These are phyloP conservation scores for Chymomyza procnemis DNA, from an alignment of 2,888 invertebrate species.

Conservation along the genomic window DNA sequence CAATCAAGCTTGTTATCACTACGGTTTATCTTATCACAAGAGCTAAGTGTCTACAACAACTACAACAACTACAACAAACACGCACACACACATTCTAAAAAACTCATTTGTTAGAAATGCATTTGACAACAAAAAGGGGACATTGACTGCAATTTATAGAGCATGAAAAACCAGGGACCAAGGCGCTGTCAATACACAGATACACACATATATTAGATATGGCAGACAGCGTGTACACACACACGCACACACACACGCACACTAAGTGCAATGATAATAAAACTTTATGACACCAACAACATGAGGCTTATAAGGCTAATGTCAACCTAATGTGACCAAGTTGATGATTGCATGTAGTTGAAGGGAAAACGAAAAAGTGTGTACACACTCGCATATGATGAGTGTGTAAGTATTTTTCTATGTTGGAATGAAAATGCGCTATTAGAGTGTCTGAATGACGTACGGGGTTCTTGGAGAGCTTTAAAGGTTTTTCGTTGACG, in stretches of 20 bases:
- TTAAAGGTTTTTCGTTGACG: not conserved
- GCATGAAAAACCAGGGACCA: conserved; percentile 35
- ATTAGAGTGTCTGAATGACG: not conserved
- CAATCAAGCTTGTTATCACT: conserved; percentile 39
- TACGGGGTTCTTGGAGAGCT: not conserved
- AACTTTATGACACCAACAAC: conserved; percentile 65
- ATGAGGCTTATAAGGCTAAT: conserved; percentile 61
- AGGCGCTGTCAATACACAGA: conserved; percentile 42
- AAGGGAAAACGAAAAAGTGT: not conserved
- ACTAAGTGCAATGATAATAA: conserved; percentile 68
- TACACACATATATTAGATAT: conserved; percentile 56
- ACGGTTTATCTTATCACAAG: conserved; percentile 53
- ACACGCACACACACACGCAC: conserved; percentile 17
- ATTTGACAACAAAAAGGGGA: conserved; percentile 59
- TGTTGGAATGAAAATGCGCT: not conserved
- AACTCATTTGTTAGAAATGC: conserved; percentile 65
- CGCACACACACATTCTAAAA: no score
- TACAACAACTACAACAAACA: conserved; percentile 32
- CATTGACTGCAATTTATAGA: conserved; percentile 62
- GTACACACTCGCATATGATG: not conserved
- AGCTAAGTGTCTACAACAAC: not conserved
- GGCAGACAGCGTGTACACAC: conserved; percentile 31
- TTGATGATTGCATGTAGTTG: not conserved
- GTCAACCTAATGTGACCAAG: conserved; percentile 27
- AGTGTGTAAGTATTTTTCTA: not conserved